A percentile compares a stretch with the other conserved stretches of the same genome.
These are phyloP conservation scores for Crypturellus tataupa DNA, from an alignment of 2,797 vertebrate genomes.

Conservation along the genomic window DNA sequence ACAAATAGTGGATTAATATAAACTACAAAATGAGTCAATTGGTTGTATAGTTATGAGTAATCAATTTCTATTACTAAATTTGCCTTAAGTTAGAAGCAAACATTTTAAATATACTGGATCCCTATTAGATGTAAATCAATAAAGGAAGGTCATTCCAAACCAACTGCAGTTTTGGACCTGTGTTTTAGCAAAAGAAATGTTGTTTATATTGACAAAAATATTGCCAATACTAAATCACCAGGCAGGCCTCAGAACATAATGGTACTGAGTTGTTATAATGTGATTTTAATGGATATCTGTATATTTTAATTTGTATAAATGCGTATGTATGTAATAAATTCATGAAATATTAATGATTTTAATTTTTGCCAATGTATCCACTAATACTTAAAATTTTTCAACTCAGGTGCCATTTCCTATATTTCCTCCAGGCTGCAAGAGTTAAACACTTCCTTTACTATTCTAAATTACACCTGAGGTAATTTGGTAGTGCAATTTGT, in stretches of 20 bases:
- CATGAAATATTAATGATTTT: constrained; percentile 14
- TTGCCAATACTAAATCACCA: constrained; percentile 35
- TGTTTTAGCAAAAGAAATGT: constrained; percentile 58
- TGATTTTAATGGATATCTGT: constrained; percentile 8
- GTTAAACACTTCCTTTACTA: not conserved
- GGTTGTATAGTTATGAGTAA: constrained; percentile 49
- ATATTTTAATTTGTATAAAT: not conserved
- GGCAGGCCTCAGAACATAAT: not conserved
- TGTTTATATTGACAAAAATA: constrained; percentile 62
- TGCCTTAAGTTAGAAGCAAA: constrained; percentile 56
- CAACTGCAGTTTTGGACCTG: constrained; percentile 15
- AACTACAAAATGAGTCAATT: constrained; percentile 64
- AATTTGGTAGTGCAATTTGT: constrained; percentile 32
- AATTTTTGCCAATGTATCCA: not conserved
- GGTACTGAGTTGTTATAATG: not conserved
- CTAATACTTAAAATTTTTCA: not conserved
- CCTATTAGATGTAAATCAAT: constrained; percentile 59
- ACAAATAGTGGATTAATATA: constrained; percentile 70
- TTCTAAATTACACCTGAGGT: constrained; percentile 29
- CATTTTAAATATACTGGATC: constrained; percentile 45
- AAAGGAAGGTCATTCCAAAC: constrained; percentile 44
- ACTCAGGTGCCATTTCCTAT: not conserved
- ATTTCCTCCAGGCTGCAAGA: not conserved
- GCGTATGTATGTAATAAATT: not conserved
- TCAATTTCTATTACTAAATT: constrained; percentile 57